phyloP scores from a whole-genome alignment of 92 coral and sea anemone species.

The Palythoa grandiflora region DNA sequence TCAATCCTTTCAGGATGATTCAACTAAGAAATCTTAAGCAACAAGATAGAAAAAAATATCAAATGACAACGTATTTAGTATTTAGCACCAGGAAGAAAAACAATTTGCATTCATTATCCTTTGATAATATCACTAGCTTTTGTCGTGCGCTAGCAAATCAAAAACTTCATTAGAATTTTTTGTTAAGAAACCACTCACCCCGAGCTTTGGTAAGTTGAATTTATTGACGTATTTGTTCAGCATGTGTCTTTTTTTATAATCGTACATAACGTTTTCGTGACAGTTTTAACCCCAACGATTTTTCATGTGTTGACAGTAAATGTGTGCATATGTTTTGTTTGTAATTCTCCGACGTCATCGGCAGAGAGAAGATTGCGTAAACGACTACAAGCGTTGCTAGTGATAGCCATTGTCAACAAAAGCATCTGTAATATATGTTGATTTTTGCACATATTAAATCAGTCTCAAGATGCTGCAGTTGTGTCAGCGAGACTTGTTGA shows the following conservation, averaged over 20 bases:
- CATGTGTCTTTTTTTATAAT: conserved; percentile 6
- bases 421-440: too few relatives aligned
- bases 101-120: neutral
- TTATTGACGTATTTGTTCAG: neutral
- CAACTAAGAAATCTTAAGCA: neutral
- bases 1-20: neutral
- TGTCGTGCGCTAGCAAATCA: neutral
- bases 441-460: too few relatives aligned
- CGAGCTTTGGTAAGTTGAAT: neutral
- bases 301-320: neutral
- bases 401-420: too few relatives aligned
- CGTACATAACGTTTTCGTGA: conserved; percentile 23
- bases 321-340: neutral
- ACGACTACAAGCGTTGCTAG: too few relatives aligned
- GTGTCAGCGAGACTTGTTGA: too few relatives aligned
- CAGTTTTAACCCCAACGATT: neutral
- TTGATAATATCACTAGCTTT: neutral
- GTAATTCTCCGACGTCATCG: neutral
- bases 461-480: too few relatives aligned
- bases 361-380: neutral
- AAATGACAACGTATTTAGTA: neutral
- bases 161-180: neutral
- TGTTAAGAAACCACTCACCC: neutral
- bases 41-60: neutral
- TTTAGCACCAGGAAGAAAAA: neutral